phyloP scores from a whole-genome alignment of 2,113 vertebrate species.

The Eublepharis macularius region DNA sequence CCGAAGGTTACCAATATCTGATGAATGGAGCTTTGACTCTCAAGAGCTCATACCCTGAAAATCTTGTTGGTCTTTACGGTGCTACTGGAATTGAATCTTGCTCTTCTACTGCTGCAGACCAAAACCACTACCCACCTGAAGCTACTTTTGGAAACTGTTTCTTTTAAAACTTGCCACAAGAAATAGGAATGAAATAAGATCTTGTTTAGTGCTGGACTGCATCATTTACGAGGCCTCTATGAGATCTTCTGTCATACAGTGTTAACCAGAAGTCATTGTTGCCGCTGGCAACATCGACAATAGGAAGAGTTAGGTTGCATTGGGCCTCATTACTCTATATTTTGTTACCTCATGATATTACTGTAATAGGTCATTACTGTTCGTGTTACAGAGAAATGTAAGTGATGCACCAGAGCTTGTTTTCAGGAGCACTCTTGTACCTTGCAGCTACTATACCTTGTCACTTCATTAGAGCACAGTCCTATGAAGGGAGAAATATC shows the following conservation, averaged over 20 bases:
- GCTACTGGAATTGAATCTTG: too few relatives aligned
- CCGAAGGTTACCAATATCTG: too few relatives aligned
- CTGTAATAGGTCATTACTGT: constrained; percentile 67
- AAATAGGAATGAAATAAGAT: constrained; percentile 35
- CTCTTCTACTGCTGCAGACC: too few relatives aligned
- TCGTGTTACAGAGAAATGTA: constrained; percentile 62
- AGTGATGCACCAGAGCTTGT: constrained; percentile 59
- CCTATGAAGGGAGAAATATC: constrained; percentile 8
- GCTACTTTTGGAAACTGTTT: neutral
- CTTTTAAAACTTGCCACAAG: constrained; percentile 4
- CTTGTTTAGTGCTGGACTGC: constrained; percentile 43
- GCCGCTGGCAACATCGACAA: constrained; percentile 57
- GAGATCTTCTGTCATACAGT: constrained; percentile 56
- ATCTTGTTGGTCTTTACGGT: too few relatives aligned
- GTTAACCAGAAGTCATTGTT: constrained; percentile 69
- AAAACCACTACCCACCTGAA: too few relatives aligned
- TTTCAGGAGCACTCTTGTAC: constrained; percentile 49
- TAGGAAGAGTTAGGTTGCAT: constrained; percentile 60
- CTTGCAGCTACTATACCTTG: constrained; percentile 34
- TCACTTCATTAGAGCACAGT: constrained; percentile 49
- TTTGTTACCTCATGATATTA: constrained; percentile 69
- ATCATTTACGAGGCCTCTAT: constrained; percentile 47
- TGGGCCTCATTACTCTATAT: constrained; percentile 68
- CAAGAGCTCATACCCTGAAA: too few relatives aligned
- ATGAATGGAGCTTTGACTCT: too few relatives aligned